These are phyloP conservation scores for Xiphophorus birchmanni DNA, from an alignment of 2,797 vertebrate species.

Conservation along the genomic window DNA sequence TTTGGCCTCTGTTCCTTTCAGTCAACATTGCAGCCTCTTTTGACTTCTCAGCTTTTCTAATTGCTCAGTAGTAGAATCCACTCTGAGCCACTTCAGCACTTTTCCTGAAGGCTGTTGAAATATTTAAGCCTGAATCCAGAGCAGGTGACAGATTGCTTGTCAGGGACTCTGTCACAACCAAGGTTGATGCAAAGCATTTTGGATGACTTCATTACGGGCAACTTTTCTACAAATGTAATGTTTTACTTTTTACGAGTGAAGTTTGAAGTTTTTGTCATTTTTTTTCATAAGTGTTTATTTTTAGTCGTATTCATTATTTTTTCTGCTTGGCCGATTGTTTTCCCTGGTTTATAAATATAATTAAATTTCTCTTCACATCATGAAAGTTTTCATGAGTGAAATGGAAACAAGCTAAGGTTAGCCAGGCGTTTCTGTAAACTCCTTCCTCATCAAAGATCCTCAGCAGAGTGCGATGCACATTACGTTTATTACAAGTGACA, in stretches of 20 bases:
- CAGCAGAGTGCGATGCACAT: background rate
- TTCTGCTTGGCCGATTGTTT: background rate
- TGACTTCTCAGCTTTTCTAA: constrained; percentile 65
- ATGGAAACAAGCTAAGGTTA: background rate
- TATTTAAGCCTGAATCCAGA: constrained; percentile 69
- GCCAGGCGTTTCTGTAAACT: background rate
- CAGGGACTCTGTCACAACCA: constrained; percentile 50
- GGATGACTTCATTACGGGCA: constrained; percentile 32
- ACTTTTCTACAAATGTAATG: background rate
- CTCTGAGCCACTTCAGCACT: constrained; percentile 72
- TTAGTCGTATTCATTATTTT: background rate
- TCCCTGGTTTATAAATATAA: background rate
- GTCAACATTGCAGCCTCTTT: constrained; percentile 31
- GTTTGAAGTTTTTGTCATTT: constrained; percentile 11
- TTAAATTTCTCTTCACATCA: background rate
- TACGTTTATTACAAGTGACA: background rate
- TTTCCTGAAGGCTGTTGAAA: constrained; percentile 71
- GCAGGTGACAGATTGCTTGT: constrained; percentile 62
- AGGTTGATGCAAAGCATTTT: constrained; percentile 42
- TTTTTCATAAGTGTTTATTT: background rate
- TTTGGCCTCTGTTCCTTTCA: constrained; percentile 40
- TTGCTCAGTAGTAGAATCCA: constrained; percentile 73
- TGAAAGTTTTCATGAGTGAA: background rate
- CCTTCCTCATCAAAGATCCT: background rate
- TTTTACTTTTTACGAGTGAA: background rate